Conservation (phyloP, 2,888 invertebrate species). For the Emmelina monodactyla region DNA sequence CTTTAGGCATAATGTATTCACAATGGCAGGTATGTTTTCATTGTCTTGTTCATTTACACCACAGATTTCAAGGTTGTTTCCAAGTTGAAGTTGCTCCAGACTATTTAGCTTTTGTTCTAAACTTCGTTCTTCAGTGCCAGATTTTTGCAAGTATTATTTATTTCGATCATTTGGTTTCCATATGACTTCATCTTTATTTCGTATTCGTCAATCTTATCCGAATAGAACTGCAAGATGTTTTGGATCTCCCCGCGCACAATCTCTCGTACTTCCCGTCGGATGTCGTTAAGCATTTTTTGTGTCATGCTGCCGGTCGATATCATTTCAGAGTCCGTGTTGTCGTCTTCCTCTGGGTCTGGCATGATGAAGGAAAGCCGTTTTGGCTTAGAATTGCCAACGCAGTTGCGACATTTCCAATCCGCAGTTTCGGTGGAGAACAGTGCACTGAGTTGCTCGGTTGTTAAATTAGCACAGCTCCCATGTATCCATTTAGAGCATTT, state of each 20-base stretch:
- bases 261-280: slow-evolving; percentile 3
- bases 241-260: slow-evolving; percentile 1
- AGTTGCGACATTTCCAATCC: slow-evolving; percentile 3
- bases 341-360: neutral
- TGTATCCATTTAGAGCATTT: no score
- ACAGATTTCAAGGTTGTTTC: slow-evolving; percentile 8
- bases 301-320: no score
- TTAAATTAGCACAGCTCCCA: neutral
- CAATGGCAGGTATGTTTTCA: slow-evolving; percentile 1
- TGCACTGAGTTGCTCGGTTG: slow-evolving; percentile 2
- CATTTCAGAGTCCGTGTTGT: neutral
- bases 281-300: neutral
- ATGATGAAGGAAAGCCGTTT: slow-evolving; percentile 2
- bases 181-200: slow-evolving; percentile 7
- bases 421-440: neutral
- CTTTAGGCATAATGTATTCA: neutral
- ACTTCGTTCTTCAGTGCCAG: slow-evolving; percentile 5
- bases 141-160: slow-evolving; percentile 11
- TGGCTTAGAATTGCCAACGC: neutral
- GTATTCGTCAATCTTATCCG: slow-evolving; percentile 9
- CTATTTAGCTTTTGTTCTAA: slow-evolving; percentile 11
- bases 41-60: slow-evolving; percentile 5
- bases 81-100: slow-evolving; percentile 7
- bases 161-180: slow-evolving; percentile 7
- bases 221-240: slow-evolving; percentile 5